Conservation (phyloP, 1,140 invertebrate genomes). For the Cydia fagiglandana region DNA sequence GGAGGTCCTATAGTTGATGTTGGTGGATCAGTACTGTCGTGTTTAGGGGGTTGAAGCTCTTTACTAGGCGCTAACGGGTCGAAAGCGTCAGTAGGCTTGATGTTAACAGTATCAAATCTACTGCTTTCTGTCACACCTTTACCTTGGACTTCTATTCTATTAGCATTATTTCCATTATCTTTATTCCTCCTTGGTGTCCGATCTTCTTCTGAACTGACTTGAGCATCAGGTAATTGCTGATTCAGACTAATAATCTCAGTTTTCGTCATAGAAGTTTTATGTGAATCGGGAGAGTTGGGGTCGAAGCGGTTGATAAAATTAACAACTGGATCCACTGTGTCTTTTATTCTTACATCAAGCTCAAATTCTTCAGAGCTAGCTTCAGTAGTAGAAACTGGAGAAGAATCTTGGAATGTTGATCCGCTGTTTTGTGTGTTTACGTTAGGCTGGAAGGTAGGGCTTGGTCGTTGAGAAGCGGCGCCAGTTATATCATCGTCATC, state of each 20-base stretch:
- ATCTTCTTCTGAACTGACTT: slow-evolving; percentile 66
- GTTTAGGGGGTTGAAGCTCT: slow-evolving; percentile 66
- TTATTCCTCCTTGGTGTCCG: slow-evolving; percentile 62
- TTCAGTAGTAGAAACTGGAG: slow-evolving; percentile 46
- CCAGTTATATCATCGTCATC: slow-evolving; percentile 41
- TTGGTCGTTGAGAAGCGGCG: slow-evolving; percentile 43
- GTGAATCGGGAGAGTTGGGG: slow-evolving; percentile 63
- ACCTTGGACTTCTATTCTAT: slow-evolving; percentile 56
- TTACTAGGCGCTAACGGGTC: slow-evolving; percentile 50
- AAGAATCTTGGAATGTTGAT: slow-evolving; percentile 32
- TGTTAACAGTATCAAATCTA: slow-evolving; percentile 59
- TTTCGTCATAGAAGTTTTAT: slow-evolving; percentile 66
- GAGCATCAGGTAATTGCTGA: slow-evolving; percentile 61
- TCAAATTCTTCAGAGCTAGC: slow-evolving; percentile 43
- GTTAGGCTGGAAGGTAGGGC: slow-evolving; percentile 44
- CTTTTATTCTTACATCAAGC: slow-evolving; percentile 48
- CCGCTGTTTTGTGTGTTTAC: slow-evolving; percentile 27
- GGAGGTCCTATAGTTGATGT: slow-evolving; percentile 81
- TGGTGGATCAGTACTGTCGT: slow-evolving; percentile 52
- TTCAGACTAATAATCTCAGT: slow-evolving; percentile 67
- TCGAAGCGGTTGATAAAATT: slow-evolving; percentile 76
- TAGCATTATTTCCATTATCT: slow-evolving; percentile 57
- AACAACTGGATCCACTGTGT: slow-evolving; percentile 54
- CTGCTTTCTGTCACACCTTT: slow-evolving; percentile 49
- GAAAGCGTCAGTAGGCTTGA: slow-evolving; percentile 43